Conservation (phyloP, 2,888 invertebrate species). For the Xestia sexstrigata region DNA sequence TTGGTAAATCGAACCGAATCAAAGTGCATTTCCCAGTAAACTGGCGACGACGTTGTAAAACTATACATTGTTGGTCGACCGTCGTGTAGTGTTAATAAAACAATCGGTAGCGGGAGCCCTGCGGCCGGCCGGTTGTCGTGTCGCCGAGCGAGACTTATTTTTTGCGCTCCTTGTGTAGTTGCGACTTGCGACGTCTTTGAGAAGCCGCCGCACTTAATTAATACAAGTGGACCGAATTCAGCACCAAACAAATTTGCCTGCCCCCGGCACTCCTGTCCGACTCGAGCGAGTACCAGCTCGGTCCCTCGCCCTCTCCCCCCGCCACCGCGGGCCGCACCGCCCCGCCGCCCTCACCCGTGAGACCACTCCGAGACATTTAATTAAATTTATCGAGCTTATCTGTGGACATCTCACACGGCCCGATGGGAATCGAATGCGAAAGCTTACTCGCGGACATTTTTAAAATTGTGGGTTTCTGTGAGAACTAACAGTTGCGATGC, state of each 20-base stretch:
- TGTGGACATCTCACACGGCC: conserved; percentile 80
- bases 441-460: conserved; percentile 78
- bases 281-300: conserved; percentile 34
- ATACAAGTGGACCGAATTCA: conserved; percentile 78
- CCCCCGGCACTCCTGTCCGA: conserved; percentile 64
- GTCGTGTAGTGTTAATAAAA: conserved; percentile 40
- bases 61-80: conserved; percentile 25
- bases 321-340: conserved; percentile 57
- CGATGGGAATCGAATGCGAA: conserved; percentile 85
- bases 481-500: conserved; percentile 73
- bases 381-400: conserved; percentile 89
- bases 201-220: conserved; percentile 81
- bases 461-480: conserved; percentile 82
- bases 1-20: conserved; percentile 25
- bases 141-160: conserved; percentile 61
- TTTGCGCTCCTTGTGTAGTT: conserved; percentile 66
- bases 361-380: conserved; percentile 82
- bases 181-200: conserved; percentile 76
- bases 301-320: conserved; percentile 34
- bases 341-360: conserved; percentile 57
- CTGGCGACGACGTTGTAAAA: conserved; percentile 28
- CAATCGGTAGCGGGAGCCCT: conserved; percentile 36
- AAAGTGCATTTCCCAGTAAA: conserved; percentile 4
- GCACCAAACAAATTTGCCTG: conserved; percentile 85
- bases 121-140: conserved; percentile 21